Evolutionary conservation across 2,113 vertebrate species (phyloP).

Genomic region (Vimba vimba): DNA sequence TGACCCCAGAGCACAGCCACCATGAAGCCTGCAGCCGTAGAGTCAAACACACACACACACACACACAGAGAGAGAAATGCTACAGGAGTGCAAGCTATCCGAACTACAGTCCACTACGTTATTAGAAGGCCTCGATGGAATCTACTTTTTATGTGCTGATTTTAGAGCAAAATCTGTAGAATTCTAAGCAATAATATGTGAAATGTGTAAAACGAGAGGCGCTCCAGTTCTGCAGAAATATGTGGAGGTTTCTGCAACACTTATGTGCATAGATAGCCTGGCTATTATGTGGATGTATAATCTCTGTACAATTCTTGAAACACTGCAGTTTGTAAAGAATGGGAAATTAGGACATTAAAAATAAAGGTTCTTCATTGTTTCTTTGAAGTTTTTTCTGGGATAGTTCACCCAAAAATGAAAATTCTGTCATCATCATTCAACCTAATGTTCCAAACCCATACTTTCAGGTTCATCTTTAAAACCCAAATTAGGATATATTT

Average conservation of each 20-base stretch:
- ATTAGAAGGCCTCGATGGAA: slow-evolving; percentile 1
- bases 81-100: slow-evolving; percentile 37
- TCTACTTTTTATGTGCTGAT: not conserved
- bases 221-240: not conserved
- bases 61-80: slow-evolving; percentile 45
- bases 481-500: not conserved
- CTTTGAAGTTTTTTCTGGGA: not conserved
- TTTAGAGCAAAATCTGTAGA: not conserved
- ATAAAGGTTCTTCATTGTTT: not conserved
- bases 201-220: not conserved
- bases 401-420: not conserved
- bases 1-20: slow-evolving; percentile 71
- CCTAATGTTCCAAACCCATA: not conserved
- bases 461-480: not conserved
- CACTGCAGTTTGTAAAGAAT: not conserved
- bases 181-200: not conserved
- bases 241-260: not conserved
- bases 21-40: slow-evolving; percentile 43
- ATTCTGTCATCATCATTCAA: not conserved
- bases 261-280: not conserved
- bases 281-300: not conserved
- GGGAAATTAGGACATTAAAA: not conserved
- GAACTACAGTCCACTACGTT: not conserved
- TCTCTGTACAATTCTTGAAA: not conserved
- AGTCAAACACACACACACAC: slow-evolving; percentile 58